These are phyloP conservation scores for Leptonema lineaticorne DNA, from an alignment of 1,140 invertebrate species.

Conservation along the genomic window DNA sequence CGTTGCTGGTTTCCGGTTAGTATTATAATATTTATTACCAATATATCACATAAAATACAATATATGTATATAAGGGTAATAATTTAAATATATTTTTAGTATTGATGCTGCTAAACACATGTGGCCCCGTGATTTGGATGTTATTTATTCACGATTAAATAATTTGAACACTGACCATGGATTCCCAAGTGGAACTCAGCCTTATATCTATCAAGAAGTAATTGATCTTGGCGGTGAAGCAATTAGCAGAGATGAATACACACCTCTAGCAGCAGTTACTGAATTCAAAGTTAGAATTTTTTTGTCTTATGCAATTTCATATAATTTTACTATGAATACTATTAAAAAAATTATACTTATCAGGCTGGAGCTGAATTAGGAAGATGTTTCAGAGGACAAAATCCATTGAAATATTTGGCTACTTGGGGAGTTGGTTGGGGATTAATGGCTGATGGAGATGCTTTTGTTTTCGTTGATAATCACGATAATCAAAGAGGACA, in stretches of 20 bases:
- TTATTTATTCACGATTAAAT: slow-evolving; percentile 62
- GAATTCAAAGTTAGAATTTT: slow-evolving; percentile 63
- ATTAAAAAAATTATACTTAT: neutral
- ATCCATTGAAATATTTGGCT: slow-evolving; percentile 51
- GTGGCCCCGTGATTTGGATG: slow-evolving; percentile 72
- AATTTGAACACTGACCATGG: slow-evolving; percentile 63
- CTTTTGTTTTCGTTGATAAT: slow-evolving; percentile 67
- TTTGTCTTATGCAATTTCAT: neutral
- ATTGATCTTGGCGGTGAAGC: slow-evolving; percentile 75
- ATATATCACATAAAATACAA: too few species aligned
- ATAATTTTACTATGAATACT: slow-evolving; percentile 4
- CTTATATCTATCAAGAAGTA: slow-evolving; percentile 79
- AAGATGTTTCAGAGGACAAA: slow-evolving; percentile 48
- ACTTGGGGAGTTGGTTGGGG: slow-evolving; percentile 63
- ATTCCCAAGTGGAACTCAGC: slow-evolving; percentile 59
- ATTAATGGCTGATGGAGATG: slow-evolving; percentile 56
- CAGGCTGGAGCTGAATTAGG: slow-evolving; percentile 54
- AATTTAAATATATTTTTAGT: slow-evolving; percentile 45
- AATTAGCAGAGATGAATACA: slow-evolving; percentile 66
- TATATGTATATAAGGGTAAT: neutral
- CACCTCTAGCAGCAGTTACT: slow-evolving; percentile 66
- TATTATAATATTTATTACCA: slow-evolving; percentile 10
- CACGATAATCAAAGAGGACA: slow-evolving; percentile 63
- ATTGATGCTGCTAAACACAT: slow-evolving; percentile 80
- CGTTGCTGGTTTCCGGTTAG: slow-evolving; percentile 75